A percentile compares a stretch with the other conserved stretches of the same genome.
phyloP scores from a whole-genome alignment of 2,113 vertebrate species.

The Corvus moneduloides region DNA sequence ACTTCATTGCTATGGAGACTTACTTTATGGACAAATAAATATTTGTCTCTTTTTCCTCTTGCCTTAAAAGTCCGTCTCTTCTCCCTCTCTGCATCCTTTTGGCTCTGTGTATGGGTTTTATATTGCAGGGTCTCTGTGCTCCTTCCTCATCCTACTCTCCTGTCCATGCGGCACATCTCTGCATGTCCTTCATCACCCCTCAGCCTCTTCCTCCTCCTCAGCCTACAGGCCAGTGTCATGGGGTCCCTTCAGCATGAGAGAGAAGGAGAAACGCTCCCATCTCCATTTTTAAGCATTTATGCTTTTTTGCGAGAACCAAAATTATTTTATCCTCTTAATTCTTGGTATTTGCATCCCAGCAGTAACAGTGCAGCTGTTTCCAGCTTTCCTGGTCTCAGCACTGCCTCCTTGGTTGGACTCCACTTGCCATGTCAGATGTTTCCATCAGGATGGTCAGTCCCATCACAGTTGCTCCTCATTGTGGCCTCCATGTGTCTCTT shows the following conservation, averaged over 20 bases:
- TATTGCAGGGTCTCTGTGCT: not conserved
- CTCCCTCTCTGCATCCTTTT: not conserved
- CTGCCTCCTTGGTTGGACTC: not conserved
- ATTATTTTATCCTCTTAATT: not conserved
- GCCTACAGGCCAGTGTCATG: not conserved
- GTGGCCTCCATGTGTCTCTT: not conserved
- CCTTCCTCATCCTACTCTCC: not conserved
- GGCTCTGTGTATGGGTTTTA: not conserved
- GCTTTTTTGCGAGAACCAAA: not conserved
- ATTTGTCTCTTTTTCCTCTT: not conserved
- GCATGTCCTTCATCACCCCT: not conserved
- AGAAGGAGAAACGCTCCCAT: not conserved
- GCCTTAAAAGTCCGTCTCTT: not conserved
- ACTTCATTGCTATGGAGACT: slow-evolving; percentile 18
- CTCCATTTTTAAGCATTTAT: not conserved
- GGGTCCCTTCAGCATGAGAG: not conserved
- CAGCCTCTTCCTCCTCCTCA: not conserved
- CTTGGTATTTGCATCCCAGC: not conserved
- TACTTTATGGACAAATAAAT: slow-evolving; percentile 31
- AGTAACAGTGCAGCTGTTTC: not conserved
- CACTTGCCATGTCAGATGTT: fast-evolving
- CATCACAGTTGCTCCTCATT: not conserved
- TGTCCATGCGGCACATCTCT: not conserved
- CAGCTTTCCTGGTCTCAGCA: fast-evolving
- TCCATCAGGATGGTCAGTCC: not conserved